Conservation (phyloP, 2,797 vertebrate species). For the Nasua narica region DNA sequence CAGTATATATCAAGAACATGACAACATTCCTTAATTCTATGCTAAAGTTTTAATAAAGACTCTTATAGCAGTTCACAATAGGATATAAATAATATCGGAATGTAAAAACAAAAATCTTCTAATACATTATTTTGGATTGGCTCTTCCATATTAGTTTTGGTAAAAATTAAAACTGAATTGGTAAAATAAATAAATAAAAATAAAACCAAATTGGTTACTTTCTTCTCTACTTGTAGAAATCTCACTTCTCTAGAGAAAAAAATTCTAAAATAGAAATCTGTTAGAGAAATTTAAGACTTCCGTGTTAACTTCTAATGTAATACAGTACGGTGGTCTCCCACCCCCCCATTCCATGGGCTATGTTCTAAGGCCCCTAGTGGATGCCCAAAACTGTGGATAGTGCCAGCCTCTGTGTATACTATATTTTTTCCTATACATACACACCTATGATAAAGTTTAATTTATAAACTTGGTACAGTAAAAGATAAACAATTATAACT, state of each 20-base stretch:
- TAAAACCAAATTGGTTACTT: neutral
- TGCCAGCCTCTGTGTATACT: neutral
- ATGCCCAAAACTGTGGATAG: neutral
- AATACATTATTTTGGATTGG: neutral
- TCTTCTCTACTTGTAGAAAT: neutral
- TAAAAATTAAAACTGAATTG: neutral
- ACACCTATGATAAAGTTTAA: neutral
- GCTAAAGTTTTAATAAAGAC: neutral
- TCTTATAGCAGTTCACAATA: neutral
- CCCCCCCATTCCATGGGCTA: neutral
- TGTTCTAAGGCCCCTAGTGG: neutral
- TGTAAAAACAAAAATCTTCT: neutral
- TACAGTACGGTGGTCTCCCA: neutral
- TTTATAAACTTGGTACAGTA: neutral
- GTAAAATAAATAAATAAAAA: too few relatives aligned
- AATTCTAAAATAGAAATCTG: neutral
- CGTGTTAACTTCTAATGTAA: neutral
- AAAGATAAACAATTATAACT: neutral
- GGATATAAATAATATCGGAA: neutral
- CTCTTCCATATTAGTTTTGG: neutral
- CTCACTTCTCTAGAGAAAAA: neutral
- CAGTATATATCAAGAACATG: neutral
- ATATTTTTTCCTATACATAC: neutral
- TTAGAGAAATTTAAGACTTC: neutral
- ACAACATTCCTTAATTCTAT: conserved; percentile 10